phyloP scores from a whole-genome alignment of 1,140 invertebrate genomes.

The Lepidurus packardi region DNA sequence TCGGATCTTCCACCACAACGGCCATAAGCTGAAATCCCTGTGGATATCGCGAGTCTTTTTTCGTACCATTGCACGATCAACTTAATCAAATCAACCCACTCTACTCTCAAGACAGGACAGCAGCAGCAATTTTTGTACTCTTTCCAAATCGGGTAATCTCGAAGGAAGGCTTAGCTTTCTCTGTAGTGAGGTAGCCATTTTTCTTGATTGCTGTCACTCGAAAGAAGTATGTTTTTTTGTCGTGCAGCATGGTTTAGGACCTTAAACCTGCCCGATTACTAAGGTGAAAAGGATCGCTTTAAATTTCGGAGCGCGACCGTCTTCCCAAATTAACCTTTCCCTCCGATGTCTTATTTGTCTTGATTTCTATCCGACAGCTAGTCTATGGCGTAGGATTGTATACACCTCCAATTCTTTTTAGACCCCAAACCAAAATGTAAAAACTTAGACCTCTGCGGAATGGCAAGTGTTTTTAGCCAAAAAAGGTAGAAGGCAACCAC shows the following conservation, averaged over 20 bases:
- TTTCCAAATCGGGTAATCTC: neutral
- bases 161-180: neutral
- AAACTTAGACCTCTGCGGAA: neutral
- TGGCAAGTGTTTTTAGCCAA: neutral
- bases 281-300: constrained; percentile 8
- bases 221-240: neutral
- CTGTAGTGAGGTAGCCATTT: neutral
- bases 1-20: constrained; percentile 9
- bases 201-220: constrained; percentile 14
- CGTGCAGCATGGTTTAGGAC: neutral
- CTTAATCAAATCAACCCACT: constrained; percentile 9
- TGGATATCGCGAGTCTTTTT: neutral
- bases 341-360: neutral
- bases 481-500: too few relatives aligned
- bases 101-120: neutral
- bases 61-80: constrained; percentile 11
- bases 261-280: neutral
- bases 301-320: neutral
- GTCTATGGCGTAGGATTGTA: neutral
- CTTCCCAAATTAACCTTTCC: neutral
- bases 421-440: neutral
- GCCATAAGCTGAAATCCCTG: constrained; percentile 18
- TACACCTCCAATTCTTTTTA: neutral
- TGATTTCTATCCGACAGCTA: neutral
- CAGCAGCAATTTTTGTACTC: constrained; percentile 5